phyloP scores from a whole-genome alignment of 2,888 invertebrate genomes.

The Euzophera pinguis region DNA sequence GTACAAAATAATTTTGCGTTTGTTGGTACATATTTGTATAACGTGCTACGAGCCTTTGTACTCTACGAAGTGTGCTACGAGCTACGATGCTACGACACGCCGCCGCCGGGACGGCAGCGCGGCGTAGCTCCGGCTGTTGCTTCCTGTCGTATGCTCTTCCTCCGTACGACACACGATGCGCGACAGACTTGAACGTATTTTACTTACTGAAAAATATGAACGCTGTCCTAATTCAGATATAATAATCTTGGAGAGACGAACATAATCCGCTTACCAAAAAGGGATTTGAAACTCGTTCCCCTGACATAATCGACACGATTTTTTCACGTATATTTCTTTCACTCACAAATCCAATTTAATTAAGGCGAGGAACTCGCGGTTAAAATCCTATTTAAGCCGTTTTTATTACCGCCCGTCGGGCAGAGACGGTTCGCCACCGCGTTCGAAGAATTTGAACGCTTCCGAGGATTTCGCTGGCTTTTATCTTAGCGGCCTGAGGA shows the following conservation, averaged over 20 bases:
- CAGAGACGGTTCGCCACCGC: constrained; percentile 72
- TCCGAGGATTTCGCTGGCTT: constrained; percentile 67
- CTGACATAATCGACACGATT: constrained; percentile 75
- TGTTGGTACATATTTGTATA: not conserved
- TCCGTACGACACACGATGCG: constrained; percentile 29
- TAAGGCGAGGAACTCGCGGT: constrained; percentile 78
- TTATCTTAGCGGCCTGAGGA: constrained; percentile 62
- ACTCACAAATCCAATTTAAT: constrained; percentile 79
- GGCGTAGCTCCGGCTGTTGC: constrained; percentile 45
- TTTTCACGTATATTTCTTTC: constrained; percentile 78
- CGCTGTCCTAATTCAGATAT: constrained; percentile 32
- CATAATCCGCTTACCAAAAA: constrained; percentile 62
- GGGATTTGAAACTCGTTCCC: constrained; percentile 66
- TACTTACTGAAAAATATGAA: constrained; percentile 31
- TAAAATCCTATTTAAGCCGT: constrained; percentile 79
- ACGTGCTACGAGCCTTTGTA: not conserved
- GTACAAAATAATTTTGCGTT: not conserved
- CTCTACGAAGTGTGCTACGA: not conserved
- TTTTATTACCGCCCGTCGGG: constrained; percentile 78
- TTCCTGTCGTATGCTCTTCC: constrained; percentile 50
- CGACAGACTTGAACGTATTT: constrained; percentile 11
- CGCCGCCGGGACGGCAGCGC: not conserved
- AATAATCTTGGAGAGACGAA: constrained; percentile 48
- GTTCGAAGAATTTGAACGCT: constrained; percentile 73
- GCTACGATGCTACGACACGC: not conserved